phyloP scores from a whole-genome alignment of 2,113 vertebrate species.

The Pangasianodon hypophthalmus region DNA sequence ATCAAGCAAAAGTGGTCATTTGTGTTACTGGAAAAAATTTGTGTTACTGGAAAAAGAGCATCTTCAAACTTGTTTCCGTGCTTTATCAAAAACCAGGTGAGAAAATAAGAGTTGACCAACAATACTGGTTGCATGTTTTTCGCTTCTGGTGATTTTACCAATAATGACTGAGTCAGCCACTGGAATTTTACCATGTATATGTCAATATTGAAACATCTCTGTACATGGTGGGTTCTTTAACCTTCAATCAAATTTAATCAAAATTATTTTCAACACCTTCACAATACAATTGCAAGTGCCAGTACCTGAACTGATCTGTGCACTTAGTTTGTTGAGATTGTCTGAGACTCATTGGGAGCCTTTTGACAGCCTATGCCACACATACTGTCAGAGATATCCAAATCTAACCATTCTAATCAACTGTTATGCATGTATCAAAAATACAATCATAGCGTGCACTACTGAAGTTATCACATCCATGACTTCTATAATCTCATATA shows the following conservation, averaged over 20 bases:
- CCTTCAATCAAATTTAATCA: too few relatives aligned
- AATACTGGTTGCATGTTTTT: not conserved
- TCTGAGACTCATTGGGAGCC: not conserved
- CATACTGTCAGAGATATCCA: not conserved
- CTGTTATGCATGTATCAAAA: not conserved
- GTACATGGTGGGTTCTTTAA: not conserved
- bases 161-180: not conserved
- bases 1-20: slow-evolving; percentile 10
- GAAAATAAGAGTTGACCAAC: slow-evolving; percentile 10
- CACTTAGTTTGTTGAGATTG: not conserved
- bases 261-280: slow-evolving; percentile 3
- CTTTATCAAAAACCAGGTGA: slow-evolving; percentile 33
- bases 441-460: not conserved
- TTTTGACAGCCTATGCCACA: not conserved
- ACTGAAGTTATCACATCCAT: not conserved
- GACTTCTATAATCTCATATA: not conserved
- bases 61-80: slow-evolving; percentile 32
- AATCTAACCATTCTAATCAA: not conserved
- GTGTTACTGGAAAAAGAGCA: not conserved
- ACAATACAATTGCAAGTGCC: not conserved
- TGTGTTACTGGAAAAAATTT: slow-evolving; percentile 1
- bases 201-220: not conserved
- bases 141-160: not conserved
- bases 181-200: not conserved
- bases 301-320: not conserved